Evolutionary conservation across 2,888 invertebrate genomes (phyloP).

Genomic region (Ommatoiulus sabulosus): DNA sequence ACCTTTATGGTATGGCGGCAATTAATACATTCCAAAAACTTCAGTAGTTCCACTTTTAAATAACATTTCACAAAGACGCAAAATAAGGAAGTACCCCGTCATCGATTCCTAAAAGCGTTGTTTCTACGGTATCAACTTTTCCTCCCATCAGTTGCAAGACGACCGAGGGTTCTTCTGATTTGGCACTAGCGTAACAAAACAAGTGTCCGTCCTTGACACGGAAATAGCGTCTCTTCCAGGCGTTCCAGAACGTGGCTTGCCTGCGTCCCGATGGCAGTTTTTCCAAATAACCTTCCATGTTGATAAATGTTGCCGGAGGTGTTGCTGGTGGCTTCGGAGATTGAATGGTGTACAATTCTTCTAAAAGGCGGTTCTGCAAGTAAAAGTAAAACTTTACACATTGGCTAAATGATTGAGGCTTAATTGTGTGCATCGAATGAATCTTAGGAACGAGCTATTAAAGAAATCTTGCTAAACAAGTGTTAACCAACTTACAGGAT

Average conservation of each 20-base stretch:
- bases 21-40: neutral
- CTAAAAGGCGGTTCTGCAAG: constrained; percentile 62
- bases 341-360: constrained; percentile 63
- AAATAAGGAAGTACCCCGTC: constrained; percentile 68
- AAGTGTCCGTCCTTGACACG: constrained; percentile 71
- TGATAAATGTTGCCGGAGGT: constrained; percentile 63
- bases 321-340: constrained; percentile 59
- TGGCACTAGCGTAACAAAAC: constrained; percentile 70
- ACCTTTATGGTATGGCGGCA: too few relatives aligned
- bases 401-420: neutral
- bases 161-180: constrained; percentile 68
- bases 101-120: constrained; percentile 70
- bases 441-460: neutral
- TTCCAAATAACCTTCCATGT: constrained; percentile 72
- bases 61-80: too few relatives aligned
- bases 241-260: constrained; percentile 72
- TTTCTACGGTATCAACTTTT: constrained; percentile 69
- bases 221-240: constrained; percentile 73
- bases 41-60: neutral
- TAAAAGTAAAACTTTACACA: neutral
- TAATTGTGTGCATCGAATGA: neutral
- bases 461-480: neutral
- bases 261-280: constrained; percentile 70
- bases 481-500: constrained; percentile 62
- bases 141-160: constrained; percentile 71